phyloP scores from a whole-genome alignment of 1,140 invertebrate species.

The Leguminivora glycinivorella region DNA sequence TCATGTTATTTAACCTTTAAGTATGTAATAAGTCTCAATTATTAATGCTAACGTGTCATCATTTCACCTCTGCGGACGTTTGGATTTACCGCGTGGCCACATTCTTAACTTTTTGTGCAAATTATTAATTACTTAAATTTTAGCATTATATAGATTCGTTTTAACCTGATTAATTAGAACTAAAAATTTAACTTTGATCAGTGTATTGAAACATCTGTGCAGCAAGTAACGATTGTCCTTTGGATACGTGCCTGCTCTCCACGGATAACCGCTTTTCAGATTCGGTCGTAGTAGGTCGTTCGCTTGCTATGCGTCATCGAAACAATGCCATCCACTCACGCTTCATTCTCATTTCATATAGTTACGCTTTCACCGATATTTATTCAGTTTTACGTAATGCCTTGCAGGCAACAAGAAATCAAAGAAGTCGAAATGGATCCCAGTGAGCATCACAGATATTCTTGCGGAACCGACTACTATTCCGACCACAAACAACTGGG shows the following conservation, averaged over 20 bases:
- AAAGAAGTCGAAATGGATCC: slow-evolving; percentile 78
- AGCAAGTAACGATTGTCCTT: slow-evolving; percentile 41
- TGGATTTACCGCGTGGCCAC: slow-evolving; percentile 79
- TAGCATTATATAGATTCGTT: slow-evolving; percentile 30
- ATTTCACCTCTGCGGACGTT: slow-evolving; percentile 75
- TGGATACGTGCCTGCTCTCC: slow-evolving; percentile 36
- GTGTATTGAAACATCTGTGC: slow-evolving; percentile 37
- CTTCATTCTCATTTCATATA: background rate
- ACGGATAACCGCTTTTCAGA: slow-evolving; percentile 71
- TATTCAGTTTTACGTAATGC: slow-evolving; percentile 29
- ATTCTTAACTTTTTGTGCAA: slow-evolving; percentile 59
- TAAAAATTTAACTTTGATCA: slow-evolving; percentile 33
- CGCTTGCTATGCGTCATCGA: slow-evolving; percentile 70
- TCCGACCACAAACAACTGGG: slow-evolving; percentile 70
- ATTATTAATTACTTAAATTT: slow-evolving; percentile 38
- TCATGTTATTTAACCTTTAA: slow-evolving; percentile 32
- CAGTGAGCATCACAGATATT: slow-evolving; percentile 73
- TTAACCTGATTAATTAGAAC: background rate
- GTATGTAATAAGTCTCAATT: slow-evolving; percentile 43
- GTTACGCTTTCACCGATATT: slow-evolving; percentile 10
- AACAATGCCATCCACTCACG: slow-evolving; percentile 31
- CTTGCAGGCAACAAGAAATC: slow-evolving; percentile 78
- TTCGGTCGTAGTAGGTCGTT: slow-evolving; percentile 70
- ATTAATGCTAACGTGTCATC: slow-evolving; percentile 77
- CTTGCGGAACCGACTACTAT: slow-evolving; percentile 72